Evolutionary conservation across 1,140 invertebrate genomes (phyloP).

Genomic region (Sinella curviseta): DNA sequence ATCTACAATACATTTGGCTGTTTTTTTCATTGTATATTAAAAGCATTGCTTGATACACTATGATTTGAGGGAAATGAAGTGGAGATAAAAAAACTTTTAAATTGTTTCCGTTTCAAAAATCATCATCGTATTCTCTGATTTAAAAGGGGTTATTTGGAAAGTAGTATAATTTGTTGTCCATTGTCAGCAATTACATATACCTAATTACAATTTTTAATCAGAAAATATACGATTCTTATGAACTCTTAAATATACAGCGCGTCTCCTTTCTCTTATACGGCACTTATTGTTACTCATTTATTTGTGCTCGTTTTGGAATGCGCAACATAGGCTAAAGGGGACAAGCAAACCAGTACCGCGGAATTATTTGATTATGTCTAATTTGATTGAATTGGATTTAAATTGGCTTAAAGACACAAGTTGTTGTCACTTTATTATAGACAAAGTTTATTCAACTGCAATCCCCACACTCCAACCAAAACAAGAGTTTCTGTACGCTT

Average conservation of each 20-base stretch:
- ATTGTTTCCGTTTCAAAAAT: constrained; percentile 13
- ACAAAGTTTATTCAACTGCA: not conserved
- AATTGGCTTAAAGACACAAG: constrained; percentile 22
- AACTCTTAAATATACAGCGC: too few species aligned
- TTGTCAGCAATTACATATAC: too few species aligned
- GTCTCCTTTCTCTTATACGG: too few species aligned
- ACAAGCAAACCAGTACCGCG: not conserved
- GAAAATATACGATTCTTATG: too few species aligned
- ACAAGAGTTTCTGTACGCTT: not conserved
- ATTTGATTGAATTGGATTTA: constrained; percentile 25
- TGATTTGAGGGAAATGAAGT: constrained; percentile 10
- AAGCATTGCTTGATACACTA: not conserved
- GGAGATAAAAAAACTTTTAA: constrained; percentile 1
- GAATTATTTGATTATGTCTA: constrained; percentile 22
- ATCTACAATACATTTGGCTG: too few species aligned
- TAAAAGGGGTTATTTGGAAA: too few species aligned
- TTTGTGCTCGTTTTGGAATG: too few species aligned
- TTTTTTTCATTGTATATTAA: too few species aligned
- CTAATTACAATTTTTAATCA: too few species aligned
- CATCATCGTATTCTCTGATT: not conserved
- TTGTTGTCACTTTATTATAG: constrained; percentile 5
- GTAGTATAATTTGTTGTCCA: too few species aligned
- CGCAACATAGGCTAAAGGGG: not conserved
- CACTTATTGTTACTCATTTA: too few species aligned
- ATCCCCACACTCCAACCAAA: not conserved